Conservation (phyloP, 2,888 invertebrate genomes). For the Caenorhabditis sp. region DNA sequence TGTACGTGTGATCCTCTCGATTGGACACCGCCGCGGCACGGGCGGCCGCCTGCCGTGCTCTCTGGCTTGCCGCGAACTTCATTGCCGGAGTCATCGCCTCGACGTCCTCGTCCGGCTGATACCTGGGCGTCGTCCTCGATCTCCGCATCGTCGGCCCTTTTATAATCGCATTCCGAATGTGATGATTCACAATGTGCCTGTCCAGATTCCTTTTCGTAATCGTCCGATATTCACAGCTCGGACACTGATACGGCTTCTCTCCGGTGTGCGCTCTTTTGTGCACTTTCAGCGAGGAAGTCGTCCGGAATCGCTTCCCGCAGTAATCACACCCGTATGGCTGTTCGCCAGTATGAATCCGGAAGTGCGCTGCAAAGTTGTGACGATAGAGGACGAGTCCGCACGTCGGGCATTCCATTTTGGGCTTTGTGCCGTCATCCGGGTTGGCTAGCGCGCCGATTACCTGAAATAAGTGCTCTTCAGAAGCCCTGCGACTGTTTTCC, state of each 20-base stretch:
- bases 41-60: no score
- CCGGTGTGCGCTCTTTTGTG: constrained; percentile 76
- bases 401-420: constrained; percentile 77
- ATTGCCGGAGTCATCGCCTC: no score
- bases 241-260: constrained; percentile 76
- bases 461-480: no score
- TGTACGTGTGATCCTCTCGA: constrained; percentile 25
- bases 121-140: constrained; percentile 43
- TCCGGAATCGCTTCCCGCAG: constrained; percentile 76
- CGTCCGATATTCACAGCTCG: constrained; percentile 72
- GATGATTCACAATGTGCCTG: constrained; percentile 76
- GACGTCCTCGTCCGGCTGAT: constrained; percentile 8
- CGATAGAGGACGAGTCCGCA: constrained; percentile 75
- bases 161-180: constrained; percentile 59
- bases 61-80: no score
- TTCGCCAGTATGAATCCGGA: constrained; percentile 78
- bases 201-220: constrained; percentile 77
- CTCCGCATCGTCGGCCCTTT: constrained; percentile 64
- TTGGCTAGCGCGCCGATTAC: constrained; percentile 65
- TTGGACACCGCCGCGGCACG: not conserved
- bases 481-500: no score
- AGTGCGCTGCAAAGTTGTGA: constrained; percentile 77
- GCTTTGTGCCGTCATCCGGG: constrained; percentile 65
- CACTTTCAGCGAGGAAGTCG: constrained; percentile 75
- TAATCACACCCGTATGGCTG: constrained; percentile 73